phyloP scores from a whole-genome alignment of 2,888 invertebrate genomes.

The Dascillus cervinus region DNA sequence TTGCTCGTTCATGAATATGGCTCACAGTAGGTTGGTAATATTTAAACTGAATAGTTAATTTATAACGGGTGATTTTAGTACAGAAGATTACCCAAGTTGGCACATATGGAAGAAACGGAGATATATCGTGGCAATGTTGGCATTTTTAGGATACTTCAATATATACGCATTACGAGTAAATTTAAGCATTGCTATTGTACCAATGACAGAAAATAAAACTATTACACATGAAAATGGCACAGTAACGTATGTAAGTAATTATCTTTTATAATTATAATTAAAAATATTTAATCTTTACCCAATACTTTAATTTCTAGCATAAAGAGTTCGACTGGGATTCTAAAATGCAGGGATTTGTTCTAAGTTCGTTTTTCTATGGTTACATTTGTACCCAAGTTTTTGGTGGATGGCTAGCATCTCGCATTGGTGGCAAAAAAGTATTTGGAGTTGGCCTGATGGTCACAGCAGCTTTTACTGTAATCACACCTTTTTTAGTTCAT shows the following conservation, averaged over 20 bases:
- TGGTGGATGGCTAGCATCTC: constrained; percentile 76
- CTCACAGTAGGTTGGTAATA: too few relatives aligned
- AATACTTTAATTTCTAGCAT: constrained; percentile 47
- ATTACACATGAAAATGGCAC: constrained; percentile 56
- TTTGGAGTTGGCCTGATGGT: constrained; percentile 71
- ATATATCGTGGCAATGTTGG: constrained; percentile 65
- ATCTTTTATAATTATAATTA: neutral
- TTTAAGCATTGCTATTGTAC: constrained; percentile 87
- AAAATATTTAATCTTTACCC: too few relatives aligned
- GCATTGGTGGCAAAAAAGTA: constrained; percentile 77
- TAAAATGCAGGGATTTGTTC: constrained; percentile 65
- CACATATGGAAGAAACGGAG: constrained; percentile 67
- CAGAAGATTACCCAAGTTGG: constrained; percentile 44
- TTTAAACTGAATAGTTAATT: too few relatives aligned
- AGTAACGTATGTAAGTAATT: constrained; percentile 46
- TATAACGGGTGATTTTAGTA: too few relatives aligned
- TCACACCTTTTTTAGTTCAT: constrained; percentile 72
- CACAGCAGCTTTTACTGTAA: constrained; percentile 70
- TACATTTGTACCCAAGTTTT: constrained; percentile 77
- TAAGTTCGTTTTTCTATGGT: constrained; percentile 86
- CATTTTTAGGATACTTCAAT: constrained; percentile 80
- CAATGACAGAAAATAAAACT: constrained; percentile 73
- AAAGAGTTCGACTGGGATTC: constrained; percentile 77
- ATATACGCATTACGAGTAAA: constrained; percentile 79
- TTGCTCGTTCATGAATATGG: too few relatives aligned